A percentile compares a stretch with the other conserved stretches of the same genome.
phyloP scores from a whole-genome alignment of 2,797 vertebrate species.

The Poeciliopsis turneri region DNA sequence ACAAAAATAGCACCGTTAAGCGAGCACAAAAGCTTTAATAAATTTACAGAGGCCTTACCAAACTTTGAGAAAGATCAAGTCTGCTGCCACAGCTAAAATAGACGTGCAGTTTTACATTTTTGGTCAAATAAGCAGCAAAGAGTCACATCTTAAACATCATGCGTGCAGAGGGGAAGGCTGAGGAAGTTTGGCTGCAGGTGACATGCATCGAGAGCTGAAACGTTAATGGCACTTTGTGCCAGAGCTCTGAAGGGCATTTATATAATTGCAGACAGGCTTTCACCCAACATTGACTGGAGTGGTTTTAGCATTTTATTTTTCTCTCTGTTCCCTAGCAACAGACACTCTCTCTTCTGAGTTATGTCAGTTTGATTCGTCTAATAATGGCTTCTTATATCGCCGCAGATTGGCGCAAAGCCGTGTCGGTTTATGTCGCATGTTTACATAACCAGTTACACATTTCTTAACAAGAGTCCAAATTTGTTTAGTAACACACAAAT shows the following conservation, averaged over 20 bases:
- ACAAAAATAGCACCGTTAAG: slow-evolving; percentile 56
- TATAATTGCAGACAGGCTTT: slow-evolving; percentile 83
- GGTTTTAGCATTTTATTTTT: slow-evolving; percentile 81
- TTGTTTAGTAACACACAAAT: neutral
- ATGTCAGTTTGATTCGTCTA: slow-evolving; percentile 72
- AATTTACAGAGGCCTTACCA: slow-evolving; percentile 10
- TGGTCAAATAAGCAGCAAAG: neutral
- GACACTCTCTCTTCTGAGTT: slow-evolving; percentile 75
- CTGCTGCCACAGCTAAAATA: slow-evolving; percentile 2
- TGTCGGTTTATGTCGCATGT: slow-evolving; percentile 15
- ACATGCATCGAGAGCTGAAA: slow-evolving; percentile 57
- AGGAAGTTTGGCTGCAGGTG: slow-evolving; percentile 52
- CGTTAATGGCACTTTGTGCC: slow-evolving; percentile 70
- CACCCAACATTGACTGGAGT: slow-evolving; percentile 77
- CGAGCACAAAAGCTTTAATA: slow-evolving; percentile 22
- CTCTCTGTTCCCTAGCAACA: slow-evolving; percentile 85
- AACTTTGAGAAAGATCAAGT: slow-evolving; percentile 34
- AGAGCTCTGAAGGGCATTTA: slow-evolving; percentile 78
- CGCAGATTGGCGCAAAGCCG: slow-evolving; percentile 30
- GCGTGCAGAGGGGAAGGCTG: slow-evolving; percentile 13
- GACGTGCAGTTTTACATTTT: neutral
- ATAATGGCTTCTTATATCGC: slow-evolving; percentile 65
- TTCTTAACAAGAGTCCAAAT: neutral
- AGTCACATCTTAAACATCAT: neutral
- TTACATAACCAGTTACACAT: slow-evolving; percentile 13